Conservation (phyloP, 2,888 invertebrate genomes). For the Tachina lurida region DNA sequence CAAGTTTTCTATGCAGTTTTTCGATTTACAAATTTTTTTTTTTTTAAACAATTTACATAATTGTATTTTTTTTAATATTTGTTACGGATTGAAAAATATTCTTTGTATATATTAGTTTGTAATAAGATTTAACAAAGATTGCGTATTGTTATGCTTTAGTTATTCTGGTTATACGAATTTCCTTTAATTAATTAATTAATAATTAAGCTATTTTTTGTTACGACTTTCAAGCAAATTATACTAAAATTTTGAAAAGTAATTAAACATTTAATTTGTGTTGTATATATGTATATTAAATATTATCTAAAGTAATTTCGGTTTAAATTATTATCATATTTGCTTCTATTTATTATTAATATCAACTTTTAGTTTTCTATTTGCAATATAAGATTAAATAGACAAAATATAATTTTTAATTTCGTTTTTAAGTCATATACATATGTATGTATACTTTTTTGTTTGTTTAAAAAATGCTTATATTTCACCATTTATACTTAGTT, state of each 20-base stretch:
- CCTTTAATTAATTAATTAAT: slow-evolving; percentile 33
- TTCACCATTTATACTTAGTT: slow-evolving; percentile 27
- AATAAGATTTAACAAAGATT: slow-evolving; percentile 31
- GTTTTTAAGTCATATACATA: slow-evolving; percentile 2
- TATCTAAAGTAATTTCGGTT: slow-evolving; percentile 62
- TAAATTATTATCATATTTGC: slow-evolving; percentile 66
- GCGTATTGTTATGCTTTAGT: slow-evolving; percentile 5
- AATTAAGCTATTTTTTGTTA: slow-evolving; percentile 64
- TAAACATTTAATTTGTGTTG: slow-evolving; percentile 24
- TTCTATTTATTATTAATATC: slow-evolving; percentile 57
- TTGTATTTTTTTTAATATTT: slow-evolving; percentile 44
- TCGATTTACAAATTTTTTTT: slow-evolving; percentile 16
- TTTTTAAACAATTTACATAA: slow-evolving; percentile 60
- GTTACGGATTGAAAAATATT: slow-evolving; percentile 19
- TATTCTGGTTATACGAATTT: slow-evolving; percentile 23
- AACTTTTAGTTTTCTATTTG: slow-evolving; percentile 38
- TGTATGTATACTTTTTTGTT: slow-evolving; percentile 2
- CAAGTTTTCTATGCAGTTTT: slow-evolving; percentile 36
- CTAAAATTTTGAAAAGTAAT: slow-evolving; percentile 47
- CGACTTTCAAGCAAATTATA: slow-evolving; percentile 60
- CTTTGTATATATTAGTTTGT: slow-evolving; percentile 26
- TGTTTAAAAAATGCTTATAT: slow-evolving; percentile 42
- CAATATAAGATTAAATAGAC: slow-evolving; percentile 68
- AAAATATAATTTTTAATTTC: slow-evolving; percentile 57
- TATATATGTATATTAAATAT: slow-evolving; percentile 17